Evolutionary conservation across 2,797 vertebrate genomes (phyloP), one percentile per base, ranked within the genome.

Genomic region (Oreochromis mossambicus): DNA sequence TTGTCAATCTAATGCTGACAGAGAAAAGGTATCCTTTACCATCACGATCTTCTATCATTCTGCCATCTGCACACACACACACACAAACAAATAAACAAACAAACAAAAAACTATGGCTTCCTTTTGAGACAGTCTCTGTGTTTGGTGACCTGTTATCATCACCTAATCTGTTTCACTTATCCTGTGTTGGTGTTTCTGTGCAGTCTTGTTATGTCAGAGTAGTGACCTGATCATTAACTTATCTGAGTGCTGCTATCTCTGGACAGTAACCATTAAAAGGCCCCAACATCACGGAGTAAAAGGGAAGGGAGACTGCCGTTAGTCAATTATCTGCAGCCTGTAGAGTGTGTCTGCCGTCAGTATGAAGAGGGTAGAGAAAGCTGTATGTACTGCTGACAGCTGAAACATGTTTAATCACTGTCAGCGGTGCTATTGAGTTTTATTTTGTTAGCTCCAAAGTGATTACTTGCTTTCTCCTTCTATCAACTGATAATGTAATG

Each of bases 261-360:
- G 54, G 26, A 82, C 70, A n/a, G 3, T 21, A 19, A 52, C 79
- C 83, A 81, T 87, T 86, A 85, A 75, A 85, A 77, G 77, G 34
- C 54, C 54, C 84, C 73, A 10, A 11, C 36, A 46, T 75, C 43
- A 52, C 26, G 0, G 24, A 77, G 77, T 56, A 3, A 79, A 83
- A 58, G 34, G 50, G 68, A 78, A 36, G 75, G 34, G 51, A 43
- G 75, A 61, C 4, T 5, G 36, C 86, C 87, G 80, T 94, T 90
- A 90, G 91, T 92, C 92, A 90, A 93, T 94, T 85, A 88, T 92
- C 91, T 83, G 19, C 84, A 73, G 48, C 29, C 63, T 79, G 80
- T 48, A 63, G 15, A 24, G 58, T 82, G 34, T 87, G 86, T 80
- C 83, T 68, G 77, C 29, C 43, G 10, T 90, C 61, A 77, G 43